Percentiles rank a stretch among this genome's conserved stretches.
phyloP scores from a whole-genome alignment of 2,797 vertebrate species.

The Cryptoblepharus egeriae region DNA sequence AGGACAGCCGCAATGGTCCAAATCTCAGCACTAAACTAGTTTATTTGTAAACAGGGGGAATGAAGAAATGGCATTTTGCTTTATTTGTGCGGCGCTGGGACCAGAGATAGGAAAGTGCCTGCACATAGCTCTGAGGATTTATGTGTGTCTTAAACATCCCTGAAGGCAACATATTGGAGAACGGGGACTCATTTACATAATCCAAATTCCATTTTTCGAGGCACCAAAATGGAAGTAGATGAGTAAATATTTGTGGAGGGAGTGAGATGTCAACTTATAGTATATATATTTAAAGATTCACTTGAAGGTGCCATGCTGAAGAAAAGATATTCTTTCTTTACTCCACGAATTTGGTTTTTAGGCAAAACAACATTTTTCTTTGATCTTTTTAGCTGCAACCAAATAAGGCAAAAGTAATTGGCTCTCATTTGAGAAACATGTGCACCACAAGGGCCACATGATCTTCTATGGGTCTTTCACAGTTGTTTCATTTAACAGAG shows the following conservation, averaged over 20 bases:
- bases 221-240: constrained; percentile 31
- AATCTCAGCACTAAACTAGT: constrained; percentile 10
- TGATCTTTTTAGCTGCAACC: background rate
- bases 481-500: background rate
- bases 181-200: constrained; percentile 37
- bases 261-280: constrained; percentile 4
- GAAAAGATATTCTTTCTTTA: constrained; percentile 31
- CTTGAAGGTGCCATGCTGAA: constrained; percentile 16
- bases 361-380: constrained; percentile 28
- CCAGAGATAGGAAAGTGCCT: background rate
- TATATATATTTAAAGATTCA: constrained; percentile 29
- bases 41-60: constrained; percentile 33
- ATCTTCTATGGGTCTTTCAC: background rate
- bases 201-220: constrained; percentile 38
- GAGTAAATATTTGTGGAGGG: constrained; percentile 23
- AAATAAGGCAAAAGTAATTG: constrained; percentile 40
- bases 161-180: constrained; percentile 25
- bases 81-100: constrained; percentile 9
- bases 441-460: background rate
- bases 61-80: constrained; percentile 36
- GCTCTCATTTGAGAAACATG: constrained; percentile 23
- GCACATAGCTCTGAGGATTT: constrained; percentile 21
- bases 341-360: constrained; percentile 13
- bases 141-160: constrained; percentile 13
- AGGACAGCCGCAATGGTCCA: background rate